Evolutionary conservation across 2,113 vertebrate species (phyloP).

Genomic region (Plecturocebus donacophilus): DNA sequence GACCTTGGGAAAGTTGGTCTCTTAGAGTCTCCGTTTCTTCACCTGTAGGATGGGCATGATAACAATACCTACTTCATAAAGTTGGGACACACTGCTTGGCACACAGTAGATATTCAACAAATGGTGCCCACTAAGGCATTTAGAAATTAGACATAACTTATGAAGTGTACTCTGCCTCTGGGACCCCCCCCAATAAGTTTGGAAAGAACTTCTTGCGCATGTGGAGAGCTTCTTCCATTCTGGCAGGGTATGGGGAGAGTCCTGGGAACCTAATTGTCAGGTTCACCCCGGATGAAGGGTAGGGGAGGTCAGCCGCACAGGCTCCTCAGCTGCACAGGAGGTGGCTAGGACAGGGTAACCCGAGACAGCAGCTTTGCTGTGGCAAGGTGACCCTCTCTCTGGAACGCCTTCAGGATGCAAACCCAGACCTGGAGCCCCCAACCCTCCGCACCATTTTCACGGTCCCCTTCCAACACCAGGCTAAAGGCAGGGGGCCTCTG

Average conservation of each 20-base stretch:
- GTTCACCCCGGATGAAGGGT: neutral
- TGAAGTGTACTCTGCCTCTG: neutral
- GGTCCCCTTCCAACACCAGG: neutral
- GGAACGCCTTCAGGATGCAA: neutral
- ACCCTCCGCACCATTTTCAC: neutral
- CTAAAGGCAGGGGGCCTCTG: neutral
- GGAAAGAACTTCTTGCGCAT: neutral
- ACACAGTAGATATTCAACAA: neutral
- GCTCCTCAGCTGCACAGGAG: neutral
- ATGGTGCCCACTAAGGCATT: neutral
- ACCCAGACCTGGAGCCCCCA: neutral
- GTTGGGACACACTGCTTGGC: neutral
- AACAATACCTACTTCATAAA: neutral
- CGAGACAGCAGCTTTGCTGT: neutral
- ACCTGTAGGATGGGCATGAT: neutral
- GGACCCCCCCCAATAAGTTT: neutral
- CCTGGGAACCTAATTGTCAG: neutral
- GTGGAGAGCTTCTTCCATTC: neutral
- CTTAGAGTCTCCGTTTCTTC: neutral
- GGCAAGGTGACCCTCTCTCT: constrained; percentile 25
- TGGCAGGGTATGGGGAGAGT: neutral
- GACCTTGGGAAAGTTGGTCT: neutral
- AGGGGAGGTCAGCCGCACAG: neutral
- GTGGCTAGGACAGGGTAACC: neutral
- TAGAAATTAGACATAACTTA: neutral